phyloP scores from a whole-genome alignment of 2,797 vertebrate genomes.

The Spea hammondii region DNA sequence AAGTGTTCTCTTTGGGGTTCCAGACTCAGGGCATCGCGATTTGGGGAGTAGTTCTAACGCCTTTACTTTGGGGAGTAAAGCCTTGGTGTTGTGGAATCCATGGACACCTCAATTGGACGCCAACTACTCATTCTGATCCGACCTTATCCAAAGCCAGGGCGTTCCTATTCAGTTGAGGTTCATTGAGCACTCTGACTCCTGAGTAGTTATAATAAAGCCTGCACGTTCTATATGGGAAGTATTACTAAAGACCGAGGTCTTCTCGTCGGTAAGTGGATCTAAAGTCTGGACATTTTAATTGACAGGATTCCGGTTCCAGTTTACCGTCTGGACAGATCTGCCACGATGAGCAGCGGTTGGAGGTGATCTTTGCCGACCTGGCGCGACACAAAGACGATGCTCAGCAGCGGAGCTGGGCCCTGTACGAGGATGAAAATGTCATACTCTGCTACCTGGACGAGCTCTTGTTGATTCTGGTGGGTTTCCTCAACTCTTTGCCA shows the following conservation, averaged over 20 bases:
- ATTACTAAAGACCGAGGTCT: neutral
- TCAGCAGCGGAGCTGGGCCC: constrained; percentile 97
- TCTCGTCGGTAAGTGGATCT: neutral
- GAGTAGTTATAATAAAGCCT: too few species aligned
- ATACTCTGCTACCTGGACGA: constrained; percentile 96
- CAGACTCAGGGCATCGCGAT: too few species aligned
- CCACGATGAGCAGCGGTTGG: constrained; percentile 91
- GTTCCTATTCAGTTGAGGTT: too few species aligned
- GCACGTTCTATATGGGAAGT: neutral
- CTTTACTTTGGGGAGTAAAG: too few species aligned
- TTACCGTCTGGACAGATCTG: constrained; percentile 93
- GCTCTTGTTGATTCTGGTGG: constrained; percentile 92
- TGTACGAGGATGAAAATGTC: constrained; percentile 89
- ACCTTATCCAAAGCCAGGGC: too few species aligned
- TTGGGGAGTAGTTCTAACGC: too few species aligned
- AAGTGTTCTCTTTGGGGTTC: too few species aligned
- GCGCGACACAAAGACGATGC: constrained; percentile 87
- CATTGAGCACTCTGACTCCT: too few species aligned
- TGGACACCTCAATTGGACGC: too few species aligned
- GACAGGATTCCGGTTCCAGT: constrained; percentile 76
- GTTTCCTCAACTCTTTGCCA: constrained; percentile 6
- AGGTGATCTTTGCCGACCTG: constrained; percentile 93
- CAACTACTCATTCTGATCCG: too few species aligned
- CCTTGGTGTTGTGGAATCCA: too few species aligned
- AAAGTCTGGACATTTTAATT: constrained; percentile 11